Conservation (phyloP, 2,888 invertebrate species). For the Lasioglossum zephyrum region DNA sequence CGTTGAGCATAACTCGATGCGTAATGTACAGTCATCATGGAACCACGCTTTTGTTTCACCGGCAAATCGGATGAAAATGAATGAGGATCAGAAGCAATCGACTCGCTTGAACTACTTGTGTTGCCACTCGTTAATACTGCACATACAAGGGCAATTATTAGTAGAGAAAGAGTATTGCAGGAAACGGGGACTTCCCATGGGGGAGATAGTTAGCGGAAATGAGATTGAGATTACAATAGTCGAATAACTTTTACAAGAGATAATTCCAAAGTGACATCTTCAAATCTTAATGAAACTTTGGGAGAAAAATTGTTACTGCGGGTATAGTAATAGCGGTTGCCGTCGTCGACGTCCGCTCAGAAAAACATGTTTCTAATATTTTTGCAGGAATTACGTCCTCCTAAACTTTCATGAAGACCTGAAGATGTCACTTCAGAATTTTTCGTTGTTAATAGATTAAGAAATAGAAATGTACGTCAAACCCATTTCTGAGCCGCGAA, state of each 20-base stretch:
- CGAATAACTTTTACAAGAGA: background rate
- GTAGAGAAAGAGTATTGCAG: background rate
- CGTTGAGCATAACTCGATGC: conserved; percentile 85
- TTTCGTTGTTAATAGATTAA: background rate
- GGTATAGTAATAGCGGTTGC: too few relatives aligned
- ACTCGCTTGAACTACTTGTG: conserved; percentile 94
- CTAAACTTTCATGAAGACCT: too few relatives aligned
- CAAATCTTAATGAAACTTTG: too few relatives aligned
- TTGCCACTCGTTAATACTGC: conserved; percentile 80
- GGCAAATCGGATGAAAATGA: conserved; percentile 77
- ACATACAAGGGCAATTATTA: conserved; percentile 14
- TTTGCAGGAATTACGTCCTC: too few relatives aligned
- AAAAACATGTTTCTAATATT: too few relatives aligned
- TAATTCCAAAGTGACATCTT: background rate
- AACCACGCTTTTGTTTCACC: conserved; percentile 86
- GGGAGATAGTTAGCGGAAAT: background rate
- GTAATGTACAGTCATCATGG: conserved; percentile 84
- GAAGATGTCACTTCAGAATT: too few relatives aligned
- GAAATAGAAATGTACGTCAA: background rate
- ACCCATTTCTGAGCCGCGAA: too few relatives aligned
- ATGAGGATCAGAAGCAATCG: conserved; percentile 88
- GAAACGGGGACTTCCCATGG: background rate
- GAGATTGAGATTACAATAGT: background rate
- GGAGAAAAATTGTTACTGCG: too few relatives aligned
- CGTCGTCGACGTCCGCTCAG: too few relatives aligned